phyloP scores from a whole-genome alignment of 2,888 invertebrate species.

The Eretmocerus hayati region DNA sequence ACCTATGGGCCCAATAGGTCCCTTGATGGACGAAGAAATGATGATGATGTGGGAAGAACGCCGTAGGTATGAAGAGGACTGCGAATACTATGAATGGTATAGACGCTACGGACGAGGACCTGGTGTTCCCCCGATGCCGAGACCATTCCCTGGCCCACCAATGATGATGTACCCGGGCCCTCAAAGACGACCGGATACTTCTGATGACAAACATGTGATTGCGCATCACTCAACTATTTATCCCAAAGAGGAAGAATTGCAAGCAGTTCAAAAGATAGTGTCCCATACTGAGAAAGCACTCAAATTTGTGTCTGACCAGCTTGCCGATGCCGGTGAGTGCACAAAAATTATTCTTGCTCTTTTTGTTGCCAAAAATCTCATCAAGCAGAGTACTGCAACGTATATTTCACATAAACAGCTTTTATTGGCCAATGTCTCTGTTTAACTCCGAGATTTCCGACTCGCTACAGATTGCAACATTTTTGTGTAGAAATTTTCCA shows the following conservation, averaged over 20 bases:
- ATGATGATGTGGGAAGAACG: conserved; percentile 84
- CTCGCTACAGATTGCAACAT: too few relatives aligned
- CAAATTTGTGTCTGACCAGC: conserved; percentile 86
- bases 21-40: conserved; percentile 69
- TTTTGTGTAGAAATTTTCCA: too few relatives aligned
- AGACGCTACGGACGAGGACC: conserved; percentile 58
- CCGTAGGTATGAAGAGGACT: conserved; percentile 65
- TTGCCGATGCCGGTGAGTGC: conserved; percentile 54
- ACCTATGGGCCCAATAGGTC: conserved; percentile 41
- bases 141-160: conserved; percentile 48
- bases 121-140: conserved; percentile 43
- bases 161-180: conserved; percentile 55
- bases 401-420: too few relatives aligned
- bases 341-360: conserved; percentile 1
- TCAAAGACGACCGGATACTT: conserved; percentile 77
- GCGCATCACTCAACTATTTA: conserved; percentile 90
- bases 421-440: too few relatives aligned
- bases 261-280: conserved; percentile 85
- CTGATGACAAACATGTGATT: conserved; percentile 92
- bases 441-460: too few relatives aligned
- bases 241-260: conserved; percentile 83
- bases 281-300: conserved; percentile 89
- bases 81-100: conserved; percentile 67
- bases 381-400: too few relatives aligned
- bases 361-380: conserved; percentile 1